Evolutionary conservation across 2,888 invertebrate species (phyloP).

Genomic region (Pristionchus mayeri): DNA sequence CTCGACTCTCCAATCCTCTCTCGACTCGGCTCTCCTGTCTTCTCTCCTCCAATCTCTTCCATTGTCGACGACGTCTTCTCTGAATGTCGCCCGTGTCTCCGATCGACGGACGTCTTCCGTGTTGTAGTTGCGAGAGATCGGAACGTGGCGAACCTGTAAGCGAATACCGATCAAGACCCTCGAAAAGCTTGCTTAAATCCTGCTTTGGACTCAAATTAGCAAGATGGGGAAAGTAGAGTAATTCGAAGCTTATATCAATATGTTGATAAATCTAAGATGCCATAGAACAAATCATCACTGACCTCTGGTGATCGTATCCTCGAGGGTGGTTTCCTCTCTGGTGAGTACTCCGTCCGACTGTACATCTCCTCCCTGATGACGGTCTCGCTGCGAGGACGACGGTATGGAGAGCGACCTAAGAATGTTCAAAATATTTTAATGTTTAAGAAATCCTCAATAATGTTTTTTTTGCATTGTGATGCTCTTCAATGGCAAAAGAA

Average conservation of each 20-base stretch:
- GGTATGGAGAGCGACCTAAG: not conserved
- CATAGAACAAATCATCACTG: not conserved
- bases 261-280: not conserved
- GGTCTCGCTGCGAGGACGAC: not conserved
- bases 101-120: not conserved
- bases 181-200: no score
- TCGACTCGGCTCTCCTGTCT: not conserved
- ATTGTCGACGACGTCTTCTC: not conserved
- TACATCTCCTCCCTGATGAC: slow-evolving; percentile 26
- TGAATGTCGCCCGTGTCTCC: slow-evolving; percentile 1
- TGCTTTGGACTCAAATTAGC: no score
- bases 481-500: no score
- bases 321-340: not conserved
- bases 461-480: no score
- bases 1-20: not conserved
- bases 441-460: no score
- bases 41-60: not conserved
- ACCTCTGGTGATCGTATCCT: not conserved
- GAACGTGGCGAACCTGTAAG: slow-evolving; percentile 27
- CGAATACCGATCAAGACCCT: no score
- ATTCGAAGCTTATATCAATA: no score
- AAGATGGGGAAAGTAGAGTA: no score
- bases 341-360: not conserved
- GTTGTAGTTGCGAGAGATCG: not conserved
- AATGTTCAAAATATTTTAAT: no score